Percentiles rank a stretch among this genome's conserved stretches.
These are phyloP conservation scores for Pimpla rufipes DNA, from an alignment of 2,888 invertebrate species.

Conservation along the genomic window DNA sequence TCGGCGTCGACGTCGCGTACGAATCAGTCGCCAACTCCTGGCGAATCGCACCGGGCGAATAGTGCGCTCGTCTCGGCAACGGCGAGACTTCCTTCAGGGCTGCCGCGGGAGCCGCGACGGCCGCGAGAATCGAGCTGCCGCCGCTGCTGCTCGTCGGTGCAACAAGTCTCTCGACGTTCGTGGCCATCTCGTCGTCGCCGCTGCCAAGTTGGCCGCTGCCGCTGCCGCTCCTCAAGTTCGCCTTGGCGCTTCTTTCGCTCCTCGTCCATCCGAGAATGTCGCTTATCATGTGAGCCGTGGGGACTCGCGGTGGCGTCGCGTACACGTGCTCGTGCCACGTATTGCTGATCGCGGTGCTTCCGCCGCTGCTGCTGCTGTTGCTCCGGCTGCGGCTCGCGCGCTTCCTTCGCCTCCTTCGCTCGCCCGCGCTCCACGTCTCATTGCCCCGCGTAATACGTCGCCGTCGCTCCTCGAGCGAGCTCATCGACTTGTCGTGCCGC, in stretches of 20 bases:
- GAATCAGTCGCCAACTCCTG: slow-evolving; percentile 28
- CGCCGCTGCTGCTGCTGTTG: slow-evolving; percentile 64
- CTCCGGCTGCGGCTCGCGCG: slow-evolving; percentile 56
- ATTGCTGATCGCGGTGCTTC: slow-evolving; percentile 56
- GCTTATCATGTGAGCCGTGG: slow-evolving; percentile 95
- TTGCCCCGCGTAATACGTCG: neutral
- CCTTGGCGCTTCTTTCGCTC: slow-evolving; percentile 3
- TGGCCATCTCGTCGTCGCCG: slow-evolving; percentile 59
- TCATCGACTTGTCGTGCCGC: slow-evolving; percentile 47
- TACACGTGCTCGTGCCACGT: slow-evolving; percentile 97
- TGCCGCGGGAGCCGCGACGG: slow-evolving; percentile 30
- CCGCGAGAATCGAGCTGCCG: neutral
- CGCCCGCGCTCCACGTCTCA: slow-evolving; percentile 6
- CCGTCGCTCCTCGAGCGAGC: slow-evolving; percentile 23
- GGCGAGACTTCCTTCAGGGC: slow-evolving; percentile 75
- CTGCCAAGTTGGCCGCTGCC: slow-evolving; percentile 23
- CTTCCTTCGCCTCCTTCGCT: slow-evolving; percentile 51
- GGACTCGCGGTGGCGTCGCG: slow-evolving; percentile 92
- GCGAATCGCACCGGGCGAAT: slow-evolving; percentile 59
- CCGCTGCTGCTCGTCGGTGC: slow-evolving; percentile 72
- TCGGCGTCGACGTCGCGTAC: neutral
- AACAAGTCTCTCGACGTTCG: slow-evolving; percentile 68
- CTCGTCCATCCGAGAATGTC: slow-evolving; percentile 92
- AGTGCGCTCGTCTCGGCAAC: slow-evolving; percentile 74
- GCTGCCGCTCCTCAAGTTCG: slow-evolving; percentile 35